These are phyloP conservation scores for Melipona bicolor DNA, from an alignment of 2,888 invertebrate genomes.

Conservation along the genomic window DNA sequence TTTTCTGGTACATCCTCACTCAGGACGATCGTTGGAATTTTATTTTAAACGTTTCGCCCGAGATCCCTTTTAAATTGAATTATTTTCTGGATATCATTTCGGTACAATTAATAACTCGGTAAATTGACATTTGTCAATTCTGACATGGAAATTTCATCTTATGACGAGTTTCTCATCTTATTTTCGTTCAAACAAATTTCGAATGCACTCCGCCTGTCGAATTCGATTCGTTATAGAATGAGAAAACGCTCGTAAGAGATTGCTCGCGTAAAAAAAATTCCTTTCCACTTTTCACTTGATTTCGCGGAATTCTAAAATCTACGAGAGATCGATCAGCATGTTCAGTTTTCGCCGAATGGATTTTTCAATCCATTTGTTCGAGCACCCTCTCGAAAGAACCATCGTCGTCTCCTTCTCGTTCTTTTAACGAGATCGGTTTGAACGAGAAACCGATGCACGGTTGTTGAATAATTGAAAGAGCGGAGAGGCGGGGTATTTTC, in stretches of 20 bases:
- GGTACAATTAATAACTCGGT: background rate
- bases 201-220: background rate
- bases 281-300: background rate
- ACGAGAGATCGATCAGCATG: background rate
- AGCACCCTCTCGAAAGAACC: background rate
- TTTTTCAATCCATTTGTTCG: background rate
- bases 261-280: too few species aligned
- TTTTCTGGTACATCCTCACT: too few species aligned
- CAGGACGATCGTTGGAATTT: background rate
- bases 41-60: background rate
- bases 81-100: background rate
- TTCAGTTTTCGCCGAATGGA: background rate
- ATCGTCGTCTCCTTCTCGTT: background rate
- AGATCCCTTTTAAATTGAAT: background rate
- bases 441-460: background rate
- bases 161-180: background rate
- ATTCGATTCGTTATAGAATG: background rate
- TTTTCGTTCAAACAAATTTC: background rate
- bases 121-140: background rate
- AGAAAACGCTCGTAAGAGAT: too few species aligned
- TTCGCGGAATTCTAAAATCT: background rate
- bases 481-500: slow-evolving; percentile 8
- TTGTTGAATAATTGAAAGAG: background rate
- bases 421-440: background rate
- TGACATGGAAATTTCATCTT: background rate